Percentiles rank a stretch among this genome's conserved stretches.
Conservation (phyloP, 2,888 invertebrate genomes). For the Amiota communis region DNA sequence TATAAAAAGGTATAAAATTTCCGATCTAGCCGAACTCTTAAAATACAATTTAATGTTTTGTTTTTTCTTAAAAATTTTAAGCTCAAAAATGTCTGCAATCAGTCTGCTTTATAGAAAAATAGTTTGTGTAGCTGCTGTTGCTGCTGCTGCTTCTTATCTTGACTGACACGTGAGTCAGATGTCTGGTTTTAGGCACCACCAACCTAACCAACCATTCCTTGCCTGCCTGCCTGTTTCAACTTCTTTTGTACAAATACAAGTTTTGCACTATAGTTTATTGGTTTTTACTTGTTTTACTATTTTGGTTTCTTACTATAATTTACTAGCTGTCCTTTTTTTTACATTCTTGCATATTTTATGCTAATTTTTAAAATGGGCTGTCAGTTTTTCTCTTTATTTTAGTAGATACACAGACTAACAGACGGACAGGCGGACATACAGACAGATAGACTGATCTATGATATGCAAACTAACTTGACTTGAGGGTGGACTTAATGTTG, state of each 20-base stretch:
- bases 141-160: neutral
- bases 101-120: neutral
- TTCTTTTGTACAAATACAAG: neutral
- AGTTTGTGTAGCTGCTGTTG: too few species aligned
- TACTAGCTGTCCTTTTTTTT: neutral
- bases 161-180: constrained; percentile 14
- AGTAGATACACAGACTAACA: neutral
- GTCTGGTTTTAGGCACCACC: neutral
- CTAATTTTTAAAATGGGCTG: constrained; percentile 1
- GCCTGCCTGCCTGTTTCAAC: neutral
- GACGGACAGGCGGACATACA: neutral
- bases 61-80: neutral
- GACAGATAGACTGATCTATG: neutral
- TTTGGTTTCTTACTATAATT: neutral
- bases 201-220: neutral
- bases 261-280: constrained; percentile 4
- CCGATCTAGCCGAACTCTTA: too few species aligned
- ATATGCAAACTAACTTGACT: constrained; percentile 5
- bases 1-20: too few species aligned
- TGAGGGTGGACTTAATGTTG: constrained; percentile 20
- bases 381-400: neutral
- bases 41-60: neutral
- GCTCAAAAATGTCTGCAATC: constrained; percentile 10
- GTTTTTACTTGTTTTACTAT: constrained; percentile 15
- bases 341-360: constrained; percentile 12